phyloP scores from a whole-genome alignment of 1,140 invertebrate genomes.

The Eriocheir sinensis region DNA sequence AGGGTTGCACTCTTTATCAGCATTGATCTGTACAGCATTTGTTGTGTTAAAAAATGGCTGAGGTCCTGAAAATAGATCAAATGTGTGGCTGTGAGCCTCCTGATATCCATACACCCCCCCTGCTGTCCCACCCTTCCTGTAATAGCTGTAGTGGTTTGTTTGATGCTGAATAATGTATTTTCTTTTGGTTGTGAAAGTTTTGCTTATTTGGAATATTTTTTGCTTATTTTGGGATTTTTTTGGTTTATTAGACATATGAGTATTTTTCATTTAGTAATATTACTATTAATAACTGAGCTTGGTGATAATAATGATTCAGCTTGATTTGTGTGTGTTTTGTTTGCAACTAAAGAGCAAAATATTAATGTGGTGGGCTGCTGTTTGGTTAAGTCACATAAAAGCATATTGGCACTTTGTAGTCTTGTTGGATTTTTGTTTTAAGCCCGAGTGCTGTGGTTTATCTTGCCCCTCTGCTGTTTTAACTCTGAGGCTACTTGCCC shows the following conservation, averaged over 20 bases:
- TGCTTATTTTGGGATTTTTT: not conserved
- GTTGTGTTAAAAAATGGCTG: conserved; percentile 43
- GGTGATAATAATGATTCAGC: conserved; percentile 38
- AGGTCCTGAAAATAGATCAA: not conserved
- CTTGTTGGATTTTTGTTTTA: conserved; percentile 30
- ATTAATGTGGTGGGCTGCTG: not conserved
- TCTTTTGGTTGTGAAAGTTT: conserved; percentile 24
- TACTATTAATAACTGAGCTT: conserved; percentile 42
- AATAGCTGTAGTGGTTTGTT: not conserved
- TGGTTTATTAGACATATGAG: not conserved
- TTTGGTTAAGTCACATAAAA: conserved; percentile 48
- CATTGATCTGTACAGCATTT: conserved; percentile 35
- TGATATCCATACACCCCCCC: not conserved
- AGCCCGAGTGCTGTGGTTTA: conserved; percentile 45
- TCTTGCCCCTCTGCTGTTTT: conserved; percentile 61
- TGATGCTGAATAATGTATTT: conserved; percentile 33
- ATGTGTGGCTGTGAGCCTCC: not conserved
- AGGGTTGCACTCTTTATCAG: not conserved
- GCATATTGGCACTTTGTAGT: conserved; percentile 60
- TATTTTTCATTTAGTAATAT: conserved; percentile 49
- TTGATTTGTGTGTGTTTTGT: conserved; percentile 61
- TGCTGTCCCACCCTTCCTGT: not conserved
- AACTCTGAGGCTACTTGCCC: conserved; percentile 70
- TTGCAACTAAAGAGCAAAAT: conserved; percentile 44
- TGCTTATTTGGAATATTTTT: conserved; percentile 50